These are phyloP conservation scores for Hirundichthys speculiger DNA, from an alignment of 2,113 vertebrate genomes.

Conservation along the genomic window DNA sequence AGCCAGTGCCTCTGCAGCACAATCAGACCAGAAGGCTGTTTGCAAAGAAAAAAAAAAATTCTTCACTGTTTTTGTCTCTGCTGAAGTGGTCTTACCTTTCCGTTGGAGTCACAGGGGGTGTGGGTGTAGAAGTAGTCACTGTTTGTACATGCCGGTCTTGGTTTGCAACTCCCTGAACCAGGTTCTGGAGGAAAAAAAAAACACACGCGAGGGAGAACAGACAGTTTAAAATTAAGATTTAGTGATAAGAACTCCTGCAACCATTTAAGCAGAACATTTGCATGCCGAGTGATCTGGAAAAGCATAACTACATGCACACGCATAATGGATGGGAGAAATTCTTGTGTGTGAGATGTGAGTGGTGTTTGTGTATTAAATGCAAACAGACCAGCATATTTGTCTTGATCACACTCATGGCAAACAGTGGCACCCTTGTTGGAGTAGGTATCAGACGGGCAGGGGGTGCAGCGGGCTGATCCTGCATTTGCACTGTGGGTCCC, in stretches of 20 bases:
- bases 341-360: not conserved
- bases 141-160: conserved; percentile 86
- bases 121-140: conserved; percentile 96
- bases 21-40: no score
- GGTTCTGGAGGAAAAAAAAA: conserved; percentile 65
- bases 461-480: conserved; percentile 85
- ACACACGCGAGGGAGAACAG: conserved; percentile 31
- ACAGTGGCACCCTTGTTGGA: conserved; percentile 88
- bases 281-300: conserved; percentile 12
- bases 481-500: conserved; percentile 85
- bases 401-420: conserved; percentile 85
- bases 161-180: conserved; percentile 86
- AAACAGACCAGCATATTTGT: conserved; percentile 85
- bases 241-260: conserved; percentile 40
- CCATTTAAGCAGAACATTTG: conserved; percentile 30
- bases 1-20: not conserved
- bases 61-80: not conserved
- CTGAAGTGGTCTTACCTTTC: conserved; percentile 80
- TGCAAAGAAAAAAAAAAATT: not conserved
- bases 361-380: not conserved
- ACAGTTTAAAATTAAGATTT: conserved; percentile 57
- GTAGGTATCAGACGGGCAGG: conserved; percentile 84
- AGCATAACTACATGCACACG: conserved; percentile 29
- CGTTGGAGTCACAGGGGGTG: conserved; percentile 85
- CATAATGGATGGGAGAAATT: not conserved